Conservation (phyloP, 2,113 vertebrate species). For the Phycodurus eques region DNA sequence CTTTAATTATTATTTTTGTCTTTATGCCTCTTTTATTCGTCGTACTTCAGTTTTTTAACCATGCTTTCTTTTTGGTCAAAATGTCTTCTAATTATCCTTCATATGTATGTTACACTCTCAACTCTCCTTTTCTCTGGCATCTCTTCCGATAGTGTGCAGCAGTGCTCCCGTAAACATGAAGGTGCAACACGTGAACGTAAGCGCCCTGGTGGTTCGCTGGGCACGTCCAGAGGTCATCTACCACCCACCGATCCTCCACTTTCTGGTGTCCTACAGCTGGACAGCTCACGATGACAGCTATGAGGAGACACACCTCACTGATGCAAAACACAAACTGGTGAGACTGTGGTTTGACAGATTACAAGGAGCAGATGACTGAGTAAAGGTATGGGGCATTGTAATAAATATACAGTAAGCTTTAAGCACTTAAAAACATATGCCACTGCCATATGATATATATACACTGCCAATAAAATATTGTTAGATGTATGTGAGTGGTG, state of each 20-base stretch:
- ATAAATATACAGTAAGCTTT: too few relatives aligned
- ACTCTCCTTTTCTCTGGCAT: background rate
- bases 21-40: background rate
- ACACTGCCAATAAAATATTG: too few relatives aligned
- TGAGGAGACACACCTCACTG: conserved; percentile 91
- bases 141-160: conserved; percentile 81
- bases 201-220: conserved; percentile 89
- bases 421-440: too few relatives aligned
- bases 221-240: conserved; percentile 86
- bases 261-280: conserved; percentile 97
- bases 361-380: too few relatives aligned
- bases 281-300: conserved; percentile 92
- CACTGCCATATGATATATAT: too few relatives aligned
- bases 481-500: too few relatives aligned
- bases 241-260: conserved; percentile 93
- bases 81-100: background rate
- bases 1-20: background rate
- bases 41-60: too few relatives aligned
- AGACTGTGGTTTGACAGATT: conserved; percentile 35
- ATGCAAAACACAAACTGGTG: conserved; percentile 92
- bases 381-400: too few relatives aligned
- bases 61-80: background rate
- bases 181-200: conserved; percentile 89
- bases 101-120: background rate
- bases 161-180: conserved; percentile 95